These are phyloP conservation scores for Zelostemma sp. DNA, from an alignment of 1,140 invertebrate genomes.

Conservation along the genomic window DNA sequence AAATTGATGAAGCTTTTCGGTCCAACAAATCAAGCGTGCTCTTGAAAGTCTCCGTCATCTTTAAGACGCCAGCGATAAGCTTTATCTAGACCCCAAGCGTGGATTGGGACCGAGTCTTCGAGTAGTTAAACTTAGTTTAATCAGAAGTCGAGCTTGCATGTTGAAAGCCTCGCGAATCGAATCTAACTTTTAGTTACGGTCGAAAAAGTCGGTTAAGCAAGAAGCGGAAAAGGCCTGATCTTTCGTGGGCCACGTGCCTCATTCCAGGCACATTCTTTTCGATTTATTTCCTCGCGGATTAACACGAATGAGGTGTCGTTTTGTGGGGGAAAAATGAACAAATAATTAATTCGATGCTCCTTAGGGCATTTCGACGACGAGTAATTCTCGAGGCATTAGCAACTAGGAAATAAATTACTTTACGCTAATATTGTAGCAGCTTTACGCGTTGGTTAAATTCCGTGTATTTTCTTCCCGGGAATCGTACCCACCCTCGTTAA, in stretches of 20 bases:
- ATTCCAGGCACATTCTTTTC: background rate
- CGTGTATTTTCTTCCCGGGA: conserved; percentile 30
- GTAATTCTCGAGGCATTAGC: background rate
- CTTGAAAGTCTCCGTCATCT: conserved; percentile 7
- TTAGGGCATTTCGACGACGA: background rate
- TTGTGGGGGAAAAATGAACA: conserved; percentile 10
- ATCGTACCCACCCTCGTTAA: conserved; percentile 42
- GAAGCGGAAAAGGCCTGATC: background rate
- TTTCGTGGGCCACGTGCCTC: background rate
- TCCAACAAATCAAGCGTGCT: background rate
- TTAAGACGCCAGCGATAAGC: no score
- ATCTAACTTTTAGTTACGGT: conserved; percentile 14
- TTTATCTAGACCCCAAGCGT: background rate
- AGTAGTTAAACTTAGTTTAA: conserved; percentile 26
- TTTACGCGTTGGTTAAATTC: conserved; percentile 11
- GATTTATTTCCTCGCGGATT: conserved; percentile 10
- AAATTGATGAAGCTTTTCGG: no score
- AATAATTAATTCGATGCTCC: background rate
- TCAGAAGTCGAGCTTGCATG: conserved; percentile 1
- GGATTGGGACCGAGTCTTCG: conserved; percentile 7
- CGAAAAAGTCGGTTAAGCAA: background rate
- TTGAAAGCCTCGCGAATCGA: conserved; percentile 1
- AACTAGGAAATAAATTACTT: background rate
- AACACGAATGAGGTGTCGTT: conserved; percentile 12
- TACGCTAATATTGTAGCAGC: background rate